Base-by-base conservation (phyloP, 1,140 invertebrate species). In the Ephestia elutella region DNA sequence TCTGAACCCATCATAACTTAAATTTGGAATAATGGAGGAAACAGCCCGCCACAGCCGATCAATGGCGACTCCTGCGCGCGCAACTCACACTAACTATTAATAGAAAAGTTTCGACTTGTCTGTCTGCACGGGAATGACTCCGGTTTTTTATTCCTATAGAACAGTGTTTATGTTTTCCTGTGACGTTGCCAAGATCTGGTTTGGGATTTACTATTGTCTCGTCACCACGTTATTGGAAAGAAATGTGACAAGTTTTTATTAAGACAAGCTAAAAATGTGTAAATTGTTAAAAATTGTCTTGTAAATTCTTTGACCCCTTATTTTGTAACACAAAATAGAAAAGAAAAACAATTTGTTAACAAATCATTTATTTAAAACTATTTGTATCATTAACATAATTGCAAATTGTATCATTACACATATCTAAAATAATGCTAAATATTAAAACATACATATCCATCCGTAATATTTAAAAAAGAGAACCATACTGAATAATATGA, bases 71-170 rank as follows among this genome's bases (percentile, higher is more conserved):
- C 21, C 21, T 21, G 50, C 19, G 19, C 20, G 50, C 19, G 19
- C 50, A 25, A 5, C 50, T 20, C 19, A 56, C 38, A 5, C 38
- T 48, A 25, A n/a, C 35, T 56, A 56, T 56, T 48, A 48, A 44
- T 56, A 56, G 54, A 55, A 50, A 50, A 53, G 50, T 53, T 21
- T 25, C 50, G 10, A 44, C 38, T 44, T 25, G 50, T 53, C 50
- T 20, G 38, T 44, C 50, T 21, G 21, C 20, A 25, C 50, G 19
- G 50, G 49, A 25, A 25, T 53, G 21, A 25, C 50, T 15, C 50
- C 20, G 50, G 8, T 50, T 21, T 19, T 50, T 11, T 20, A 50
- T 18, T 50, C 15, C 30, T 32, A 32, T 32, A 32, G 13, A 35
- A 9, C 9, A 1, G 15, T 44, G 38, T 44, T 44, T 44, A 44